phyloP scores from a whole-genome alignment of 2,888 invertebrate species.

The Epicampocera succincta region DNA sequence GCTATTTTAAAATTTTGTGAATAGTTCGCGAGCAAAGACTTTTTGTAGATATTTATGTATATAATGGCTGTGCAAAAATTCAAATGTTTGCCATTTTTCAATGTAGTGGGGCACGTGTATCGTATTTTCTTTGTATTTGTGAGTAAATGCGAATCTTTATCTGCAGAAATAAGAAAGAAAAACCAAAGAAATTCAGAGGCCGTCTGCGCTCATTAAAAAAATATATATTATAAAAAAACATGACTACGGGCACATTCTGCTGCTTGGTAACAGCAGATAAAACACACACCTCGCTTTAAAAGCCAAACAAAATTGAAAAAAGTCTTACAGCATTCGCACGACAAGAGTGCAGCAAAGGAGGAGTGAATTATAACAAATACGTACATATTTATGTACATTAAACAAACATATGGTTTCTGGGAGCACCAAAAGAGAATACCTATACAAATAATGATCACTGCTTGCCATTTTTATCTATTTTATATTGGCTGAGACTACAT shows the following conservation, averaged over 20 bases:
- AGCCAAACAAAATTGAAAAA: conserved; percentile 48
- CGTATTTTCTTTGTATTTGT: conserved; percentile 66
- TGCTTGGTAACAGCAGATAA: conserved; percentile 70
- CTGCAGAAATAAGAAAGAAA: conserved; percentile 45
- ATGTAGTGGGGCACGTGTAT: conserved; percentile 81
- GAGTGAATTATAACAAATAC: conserved; percentile 31
- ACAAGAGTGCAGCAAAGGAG: conserved; percentile 60
- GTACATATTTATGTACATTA: conserved; percentile 8
- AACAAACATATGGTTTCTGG: conserved; percentile 63
- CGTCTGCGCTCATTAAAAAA: conserved; percentile 65
- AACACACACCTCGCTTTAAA: conserved; percentile 64
- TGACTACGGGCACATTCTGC: conserved; percentile 60
- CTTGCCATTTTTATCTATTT: conserved; percentile 53
- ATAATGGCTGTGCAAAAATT: conserved; percentile 30
- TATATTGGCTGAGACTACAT: conserved; percentile 29
- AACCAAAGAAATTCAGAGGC: conserved; percentile 52
- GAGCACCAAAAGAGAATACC: conserved; percentile 46
- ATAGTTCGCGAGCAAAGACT: conserved; percentile 27
- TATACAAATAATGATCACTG: conserved; percentile 46
- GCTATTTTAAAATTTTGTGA: conserved; percentile 38
- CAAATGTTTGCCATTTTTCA: conserved; percentile 70
- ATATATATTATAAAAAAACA: conserved; percentile 46
- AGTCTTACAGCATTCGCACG: conserved; percentile 65
- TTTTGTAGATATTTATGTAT: conserved; percentile 47
- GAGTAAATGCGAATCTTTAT: conserved; percentile 68